phyloP scores from a whole-genome alignment of 2,888 invertebrate genomes.

The Odontocerum albicorne region DNA sequence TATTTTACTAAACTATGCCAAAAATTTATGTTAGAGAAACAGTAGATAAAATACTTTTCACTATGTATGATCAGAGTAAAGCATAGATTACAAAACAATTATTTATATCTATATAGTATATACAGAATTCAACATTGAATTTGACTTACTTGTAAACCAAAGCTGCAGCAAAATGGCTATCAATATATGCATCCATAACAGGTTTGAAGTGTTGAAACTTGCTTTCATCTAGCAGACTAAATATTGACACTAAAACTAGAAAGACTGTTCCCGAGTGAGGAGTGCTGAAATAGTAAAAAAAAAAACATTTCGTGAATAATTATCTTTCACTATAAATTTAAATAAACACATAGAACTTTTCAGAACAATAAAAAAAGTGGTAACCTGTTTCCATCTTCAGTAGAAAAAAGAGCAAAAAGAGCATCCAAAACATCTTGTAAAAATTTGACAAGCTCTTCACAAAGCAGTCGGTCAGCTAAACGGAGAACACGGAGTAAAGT shows the following conservation, averaged over 20 bases:
- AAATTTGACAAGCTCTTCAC: slow-evolving; percentile 93
- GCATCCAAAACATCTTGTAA: slow-evolving; percentile 93
- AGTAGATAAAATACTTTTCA: no score
- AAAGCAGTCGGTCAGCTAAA: slow-evolving; percentile 77
- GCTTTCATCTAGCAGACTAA: slow-evolving; percentile 84
- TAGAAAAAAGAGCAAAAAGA: slow-evolving; percentile 89
- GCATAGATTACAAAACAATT: slow-evolving; percentile 1
- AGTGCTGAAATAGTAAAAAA: slow-evolving; percentile 56
- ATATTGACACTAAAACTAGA: slow-evolving; percentile 88
- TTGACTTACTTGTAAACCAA: slow-evolving; percentile 83
- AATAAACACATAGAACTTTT: neutral
- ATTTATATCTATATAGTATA: slow-evolving; percentile 7
- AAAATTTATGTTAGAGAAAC: no score
- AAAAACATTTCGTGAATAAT: neutral
- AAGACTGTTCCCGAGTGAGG: slow-evolving; percentile 90
- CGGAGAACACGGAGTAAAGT: slow-evolving; percentile 79
- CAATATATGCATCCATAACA: slow-evolving; percentile 91
- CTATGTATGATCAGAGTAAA: no score
- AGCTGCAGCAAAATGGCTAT: slow-evolving; percentile 92
- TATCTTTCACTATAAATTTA: neutral
- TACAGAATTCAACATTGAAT: no score
- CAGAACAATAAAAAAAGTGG: neutral
- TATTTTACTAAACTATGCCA: no score
- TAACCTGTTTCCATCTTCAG: slow-evolving; percentile 82
- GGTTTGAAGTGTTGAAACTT: slow-evolving; percentile 95